phyloP scores from a whole-genome alignment of 2,113 vertebrate genomes.

The Mastomys coucha region DNA sequence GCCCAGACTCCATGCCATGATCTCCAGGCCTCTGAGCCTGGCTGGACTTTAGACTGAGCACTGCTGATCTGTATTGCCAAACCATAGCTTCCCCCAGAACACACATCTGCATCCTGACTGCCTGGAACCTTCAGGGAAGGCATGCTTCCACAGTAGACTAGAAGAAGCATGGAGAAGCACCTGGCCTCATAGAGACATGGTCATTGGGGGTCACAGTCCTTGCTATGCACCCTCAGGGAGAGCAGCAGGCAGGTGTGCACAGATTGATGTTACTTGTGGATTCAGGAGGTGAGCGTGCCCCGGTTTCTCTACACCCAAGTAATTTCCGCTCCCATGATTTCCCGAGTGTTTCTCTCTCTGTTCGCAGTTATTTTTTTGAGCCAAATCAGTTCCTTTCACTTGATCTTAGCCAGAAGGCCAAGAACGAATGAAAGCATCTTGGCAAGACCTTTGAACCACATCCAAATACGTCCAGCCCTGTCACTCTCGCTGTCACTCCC shows the following conservation, averaged over 20 bases:
- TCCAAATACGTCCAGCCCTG: neutral
- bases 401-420: neutral
- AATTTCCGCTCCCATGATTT: neutral
- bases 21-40: neutral
- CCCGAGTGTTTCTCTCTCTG: neutral
- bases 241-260: neutral
- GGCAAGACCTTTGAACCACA: neutral
- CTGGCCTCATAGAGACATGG: neutral
- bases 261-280: neutral
- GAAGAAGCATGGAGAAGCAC: neutral
- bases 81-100: neutral
- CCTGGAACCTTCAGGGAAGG: neutral
- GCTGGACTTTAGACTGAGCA: neutral
- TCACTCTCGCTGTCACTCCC: neutral
- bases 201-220: too few species aligned
- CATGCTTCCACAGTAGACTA: neutral
- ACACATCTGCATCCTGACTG: neutral
- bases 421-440: neutral
- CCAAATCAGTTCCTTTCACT: neutral
- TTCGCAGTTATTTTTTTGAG: neutral
- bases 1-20: neutral
- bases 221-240: rapidly evolving
- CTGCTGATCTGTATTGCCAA: rapidly evolving
- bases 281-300: too few species aligned
- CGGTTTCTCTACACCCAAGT: neutral